Percentiles rank a stretch among this genome's conserved stretches.
Evolutionary conservation across 2,888 invertebrate genomes (phyloP).

Genomic region (Alloplasta piceator): DNA sequence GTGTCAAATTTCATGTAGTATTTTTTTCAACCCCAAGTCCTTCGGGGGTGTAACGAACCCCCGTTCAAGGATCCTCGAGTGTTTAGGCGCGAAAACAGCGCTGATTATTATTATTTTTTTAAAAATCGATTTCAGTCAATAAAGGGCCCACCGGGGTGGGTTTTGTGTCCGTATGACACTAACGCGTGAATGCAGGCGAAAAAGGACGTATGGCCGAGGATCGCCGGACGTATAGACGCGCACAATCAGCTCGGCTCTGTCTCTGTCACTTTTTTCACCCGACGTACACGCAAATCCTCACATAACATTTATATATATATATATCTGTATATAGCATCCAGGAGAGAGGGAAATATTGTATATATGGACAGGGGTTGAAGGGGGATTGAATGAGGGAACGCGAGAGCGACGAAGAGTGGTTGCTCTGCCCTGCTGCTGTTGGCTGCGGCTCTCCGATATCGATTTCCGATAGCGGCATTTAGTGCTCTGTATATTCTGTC

Average conservation of each 20-base stretch:
- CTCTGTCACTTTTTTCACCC: slow-evolving; percentile 30
- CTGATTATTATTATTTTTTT: too few relatives aligned
- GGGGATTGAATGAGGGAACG: slow-evolving; percentile 61
- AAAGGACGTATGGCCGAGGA: slow-evolving; percentile 53
- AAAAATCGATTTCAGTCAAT: slow-evolving; percentile 59
- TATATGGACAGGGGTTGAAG: slow-evolving; percentile 61
- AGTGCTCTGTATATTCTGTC: slow-evolving; percentile 80
- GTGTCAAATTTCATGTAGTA: background rate
- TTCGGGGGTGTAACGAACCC: slow-evolving; percentile 40
- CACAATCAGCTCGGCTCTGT: slow-evolving; percentile 57
- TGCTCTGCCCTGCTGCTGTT: slow-evolving; percentile 70
- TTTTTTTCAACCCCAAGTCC: slow-evolving; percentile 24
- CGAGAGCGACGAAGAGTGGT: slow-evolving; percentile 74
- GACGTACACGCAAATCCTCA: slow-evolving; percentile 60
- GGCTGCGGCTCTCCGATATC: slow-evolving; percentile 80
- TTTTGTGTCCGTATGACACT: slow-evolving; percentile 40
- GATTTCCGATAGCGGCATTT: slow-evolving; percentile 82
- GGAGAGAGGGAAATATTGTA: slow-evolving; percentile 50
- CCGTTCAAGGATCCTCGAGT: too few relatives aligned
- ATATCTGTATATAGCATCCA: slow-evolving; percentile 6
- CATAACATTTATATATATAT: slow-evolving; percentile 10
- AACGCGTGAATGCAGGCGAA: slow-evolving; percentile 53
- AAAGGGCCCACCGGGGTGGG: slow-evolving; percentile 8
- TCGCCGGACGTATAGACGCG: slow-evolving; percentile 55
- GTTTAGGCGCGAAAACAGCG: too few relatives aligned